These are phyloP conservation scores for Drepanosiphum platanoidis DNA, from an alignment of 2,888 invertebrate species.

Conservation along the genomic window DNA sequence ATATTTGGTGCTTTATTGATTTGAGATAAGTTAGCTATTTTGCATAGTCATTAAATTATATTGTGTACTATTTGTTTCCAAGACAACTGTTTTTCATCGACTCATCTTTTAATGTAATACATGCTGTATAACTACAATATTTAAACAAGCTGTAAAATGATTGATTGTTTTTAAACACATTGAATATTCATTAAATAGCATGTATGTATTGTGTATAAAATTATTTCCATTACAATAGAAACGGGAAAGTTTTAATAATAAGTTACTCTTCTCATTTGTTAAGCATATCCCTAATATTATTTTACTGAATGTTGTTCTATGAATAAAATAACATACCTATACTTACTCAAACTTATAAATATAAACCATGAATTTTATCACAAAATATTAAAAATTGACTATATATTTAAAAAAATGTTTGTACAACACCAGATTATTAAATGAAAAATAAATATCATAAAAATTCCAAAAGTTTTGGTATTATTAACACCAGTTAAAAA, in stretches of 20 bases:
- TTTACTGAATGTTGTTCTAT: background rate
- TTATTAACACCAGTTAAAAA: background rate
- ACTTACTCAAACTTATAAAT: too few species aligned
- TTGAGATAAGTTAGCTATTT: background rate
- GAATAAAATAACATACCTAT: background rate
- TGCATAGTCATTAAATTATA: background rate
- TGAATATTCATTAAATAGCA: background rate
- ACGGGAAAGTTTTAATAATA: background rate
- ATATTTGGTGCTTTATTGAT: slow-evolving; percentile 18
- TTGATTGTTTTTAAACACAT: background rate
- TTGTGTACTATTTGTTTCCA: slow-evolving; percentile 16
- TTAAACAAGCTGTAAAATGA: slow-evolving; percentile 6
- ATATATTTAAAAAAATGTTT: too few species aligned
- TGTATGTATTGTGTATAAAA: background rate
- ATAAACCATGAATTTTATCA: too few species aligned
- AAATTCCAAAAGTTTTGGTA: background rate
- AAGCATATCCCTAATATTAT: background rate
- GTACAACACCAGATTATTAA: too few species aligned
- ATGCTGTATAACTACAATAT: background rate
- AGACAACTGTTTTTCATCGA: slow-evolving; percentile 26
- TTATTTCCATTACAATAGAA: background rate
- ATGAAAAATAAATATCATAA: background rate
- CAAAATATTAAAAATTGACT: too few species aligned
- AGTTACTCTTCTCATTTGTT: background rate
- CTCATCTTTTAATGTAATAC: background rate